Evolutionary conservation across 2,113 vertebrate genomes (phyloP).

Genomic region (Cathartes aura): DNA sequence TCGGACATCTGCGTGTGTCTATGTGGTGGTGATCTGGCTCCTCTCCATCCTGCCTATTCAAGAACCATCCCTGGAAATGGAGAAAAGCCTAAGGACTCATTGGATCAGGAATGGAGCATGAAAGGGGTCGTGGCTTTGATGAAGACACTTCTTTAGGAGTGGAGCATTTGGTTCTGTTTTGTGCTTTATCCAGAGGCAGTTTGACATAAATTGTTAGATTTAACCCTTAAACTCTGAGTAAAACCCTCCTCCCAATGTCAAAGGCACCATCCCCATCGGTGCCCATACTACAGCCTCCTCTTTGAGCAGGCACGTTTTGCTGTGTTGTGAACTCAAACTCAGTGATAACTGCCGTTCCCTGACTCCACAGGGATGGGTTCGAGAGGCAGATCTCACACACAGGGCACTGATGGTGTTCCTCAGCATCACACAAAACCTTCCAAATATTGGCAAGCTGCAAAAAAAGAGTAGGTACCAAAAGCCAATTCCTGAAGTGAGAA

Average conservation of each 20-base stretch:
- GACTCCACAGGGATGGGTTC: background rate
- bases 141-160: background rate
- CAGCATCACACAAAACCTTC: background rate
- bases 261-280: fast-evolving
- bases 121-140: background rate
- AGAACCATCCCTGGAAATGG: background rate
- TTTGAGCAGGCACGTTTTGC: background rate
- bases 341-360: background rate
- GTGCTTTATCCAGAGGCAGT: background rate
- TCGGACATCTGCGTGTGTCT: no score
- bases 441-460: background rate
- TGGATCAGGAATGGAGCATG: background rate
- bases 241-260: background rate
- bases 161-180: background rate
- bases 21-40: background rate
- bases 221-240: background rate
- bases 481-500: background rate
- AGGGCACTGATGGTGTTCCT: background rate
- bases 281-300: background rate
- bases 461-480: background rate
- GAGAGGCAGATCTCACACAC: background rate
- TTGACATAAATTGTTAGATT: background rate
- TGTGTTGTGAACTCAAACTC: background rate
- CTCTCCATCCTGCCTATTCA: background rate
- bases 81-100: background rate